These are phyloP conservation scores for Azemiops feae DNA, from an alignment of 2,113 vertebrate genomes.

Conservation along the genomic window DNA sequence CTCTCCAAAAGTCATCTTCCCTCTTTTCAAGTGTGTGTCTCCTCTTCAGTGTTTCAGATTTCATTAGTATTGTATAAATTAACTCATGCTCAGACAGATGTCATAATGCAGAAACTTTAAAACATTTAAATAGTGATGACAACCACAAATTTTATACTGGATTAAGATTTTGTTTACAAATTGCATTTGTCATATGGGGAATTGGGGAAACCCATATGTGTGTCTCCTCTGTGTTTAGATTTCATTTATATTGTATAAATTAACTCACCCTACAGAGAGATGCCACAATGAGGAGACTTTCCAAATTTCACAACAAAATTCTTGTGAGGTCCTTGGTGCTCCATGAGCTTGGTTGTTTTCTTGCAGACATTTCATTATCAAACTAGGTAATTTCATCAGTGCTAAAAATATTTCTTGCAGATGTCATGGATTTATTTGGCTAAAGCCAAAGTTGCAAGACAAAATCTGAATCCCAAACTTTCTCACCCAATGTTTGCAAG, in stretches of 20 bases:
- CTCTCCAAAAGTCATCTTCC: neutral
- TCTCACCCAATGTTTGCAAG: neutral
- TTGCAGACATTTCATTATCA: neutral
- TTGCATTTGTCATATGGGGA: neutral
- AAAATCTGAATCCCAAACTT: neutral
- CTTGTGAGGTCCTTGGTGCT: neutral
- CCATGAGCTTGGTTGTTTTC: neutral
- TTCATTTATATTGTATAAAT: neutral
- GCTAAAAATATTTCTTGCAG: neutral
- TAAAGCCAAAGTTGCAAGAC: neutral
- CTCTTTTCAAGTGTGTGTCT: neutral
- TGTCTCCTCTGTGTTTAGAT: neutral
- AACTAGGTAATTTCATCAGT: neutral
- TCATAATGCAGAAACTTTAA: neutral
- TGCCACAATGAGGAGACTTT: neutral
- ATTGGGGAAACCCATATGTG: neutral
- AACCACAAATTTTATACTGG: neutral
- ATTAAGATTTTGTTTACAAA: neutral
- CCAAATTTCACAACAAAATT: neutral
- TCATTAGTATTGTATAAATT: neutral
- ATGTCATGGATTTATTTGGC: neutral
- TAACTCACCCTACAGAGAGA: neutral
- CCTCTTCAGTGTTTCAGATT: neutral
- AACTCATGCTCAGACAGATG: neutral
- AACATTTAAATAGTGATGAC: neutral